Evolutionary conservation across 2,113 vertebrate species (phyloP), one percentile per base, ranked within the genome.

Genomic region (Lutjanus erythropterus): DNA sequence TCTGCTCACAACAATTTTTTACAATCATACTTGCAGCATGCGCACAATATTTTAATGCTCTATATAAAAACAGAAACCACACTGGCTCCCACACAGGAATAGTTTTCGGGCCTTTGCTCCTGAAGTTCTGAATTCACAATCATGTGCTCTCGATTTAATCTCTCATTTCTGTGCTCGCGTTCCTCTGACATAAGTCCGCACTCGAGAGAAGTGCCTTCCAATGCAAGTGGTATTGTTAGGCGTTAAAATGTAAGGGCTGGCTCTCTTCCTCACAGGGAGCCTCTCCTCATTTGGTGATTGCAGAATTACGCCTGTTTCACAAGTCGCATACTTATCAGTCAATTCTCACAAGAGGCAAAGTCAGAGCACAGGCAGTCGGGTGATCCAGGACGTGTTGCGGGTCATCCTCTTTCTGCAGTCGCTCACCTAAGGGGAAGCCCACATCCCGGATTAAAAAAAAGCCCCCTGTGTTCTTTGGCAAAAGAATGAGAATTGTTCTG

Each of bases 401-500:
- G 35, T 27, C 19, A 16, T n/a, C 27, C 52, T 62, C 44, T 50
- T 14, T 25, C 46, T 6, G 50, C 50, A 53, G 18, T 68, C 62
- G n/a, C 69, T 42, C 19, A 10, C 58, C 64, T 44, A 25, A 29
- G 39, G 39, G 61, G 77, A 47, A 19, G 21, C 16, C 21, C 55
- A 18, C 7, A 33, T 16, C 35, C 21, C 16, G 21, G n/a, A n/a
- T n/a, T n/a, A n/a, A 19, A 39, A 41, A 59, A 68, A 56, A 27
- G 39, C 23, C 27, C 27, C 21, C 12, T 37, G 11, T 53, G 25
- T 39, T 49, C 23, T 59, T 74, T 71, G 53, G 39, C 10, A 64
- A 66, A 75, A 74, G 35, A 81, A 69, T 65, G 47, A 16, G 77
- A 89, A 71, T 60, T 33, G 75, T 84, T 81, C 35, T 55, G 64